These are phyloP conservation scores for Anodontia alba DNA, from an alignment of 2,888 invertebrate genomes.

Conservation along the genomic window DNA sequence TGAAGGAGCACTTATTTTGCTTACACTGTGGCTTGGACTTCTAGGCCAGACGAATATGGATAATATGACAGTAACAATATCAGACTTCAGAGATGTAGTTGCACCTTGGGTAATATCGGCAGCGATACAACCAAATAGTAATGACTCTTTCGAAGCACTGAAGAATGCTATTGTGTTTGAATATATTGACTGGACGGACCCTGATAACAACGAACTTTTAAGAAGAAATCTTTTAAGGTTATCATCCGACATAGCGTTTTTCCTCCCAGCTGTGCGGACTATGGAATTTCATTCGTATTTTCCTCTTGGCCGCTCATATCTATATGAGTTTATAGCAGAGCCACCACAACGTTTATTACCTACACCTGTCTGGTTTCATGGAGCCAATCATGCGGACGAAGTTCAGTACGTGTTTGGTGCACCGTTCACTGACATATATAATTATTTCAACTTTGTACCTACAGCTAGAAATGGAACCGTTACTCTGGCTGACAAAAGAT, in stretches of 20 bases:
- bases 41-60: constrained; percentile 26
- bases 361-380: constrained; percentile 57
- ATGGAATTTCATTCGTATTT: constrained; percentile 88
- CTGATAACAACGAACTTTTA: constrained; percentile 88
- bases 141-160: background rate
- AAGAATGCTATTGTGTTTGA: constrained; percentile 24
- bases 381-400: constrained; percentile 81
- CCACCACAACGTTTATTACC: constrained; percentile 39
- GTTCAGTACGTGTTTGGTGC: constrained; percentile 78
- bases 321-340: constrained; percentile 69
- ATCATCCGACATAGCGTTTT: constrained; percentile 97
- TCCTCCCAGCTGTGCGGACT: constrained; percentile 95
- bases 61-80: constrained; percentile 19
- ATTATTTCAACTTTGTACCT: background rate
- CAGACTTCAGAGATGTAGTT: constrained; percentile 2
- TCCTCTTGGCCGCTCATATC: constrained; percentile 40
- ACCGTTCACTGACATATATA: constrained; percentile 8
- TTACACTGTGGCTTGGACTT: constrained; percentile 15
- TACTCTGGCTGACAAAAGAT: background rate
- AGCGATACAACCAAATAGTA: constrained; percentile 6
- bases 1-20: constrained; percentile 36
- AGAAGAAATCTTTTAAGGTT: constrained; percentile 95
- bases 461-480: background rate
- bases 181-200: constrained; percentile 40
- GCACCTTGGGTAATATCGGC: constrained; percentile 11